These are phyloP conservation scores for Xestoiulus laeticollis DNA, from an alignment of 2,888 invertebrate species.

Conservation along the genomic window DNA sequence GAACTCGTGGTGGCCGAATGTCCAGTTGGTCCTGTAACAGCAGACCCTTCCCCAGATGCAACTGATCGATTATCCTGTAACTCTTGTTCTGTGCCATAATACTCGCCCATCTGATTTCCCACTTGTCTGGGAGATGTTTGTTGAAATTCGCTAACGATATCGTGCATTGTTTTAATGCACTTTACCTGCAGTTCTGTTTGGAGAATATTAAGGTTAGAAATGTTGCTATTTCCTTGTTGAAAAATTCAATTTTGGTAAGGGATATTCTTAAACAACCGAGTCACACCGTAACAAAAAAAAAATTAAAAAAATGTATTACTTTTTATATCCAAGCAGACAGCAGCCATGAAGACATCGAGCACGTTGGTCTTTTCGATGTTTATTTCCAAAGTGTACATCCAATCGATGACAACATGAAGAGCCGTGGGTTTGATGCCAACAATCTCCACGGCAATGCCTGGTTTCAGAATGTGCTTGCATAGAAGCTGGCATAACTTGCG, in stretches of 20 bases:
- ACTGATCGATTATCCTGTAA: background rate
- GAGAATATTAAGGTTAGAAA: background rate
- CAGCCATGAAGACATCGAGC: background rate
- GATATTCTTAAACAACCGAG: no score
- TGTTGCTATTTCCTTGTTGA: no score
- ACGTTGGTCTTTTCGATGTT: background rate
- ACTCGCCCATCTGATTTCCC: background rate
- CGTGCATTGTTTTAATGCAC: background rate
- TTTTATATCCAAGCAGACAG: constrained; percentile 7
- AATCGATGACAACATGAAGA: background rate
- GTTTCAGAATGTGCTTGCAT: background rate
- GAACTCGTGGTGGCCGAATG: background rate
- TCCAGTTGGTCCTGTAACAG: background rate
- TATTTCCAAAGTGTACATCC: constrained; percentile 32
- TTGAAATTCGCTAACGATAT: background rate
- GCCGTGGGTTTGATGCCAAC: background rate
- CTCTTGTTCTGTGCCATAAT: background rate
- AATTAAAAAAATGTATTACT: background rate
- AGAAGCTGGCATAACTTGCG: background rate
- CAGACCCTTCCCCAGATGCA: background rate
- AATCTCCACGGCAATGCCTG: background rate
- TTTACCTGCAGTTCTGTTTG: background rate
- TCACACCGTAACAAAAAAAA: no score
- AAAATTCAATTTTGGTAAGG: no score
- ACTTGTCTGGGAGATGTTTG: background rate